Evolutionary conservation across 2,797 vertebrate species (phyloP).

Genomic region (Momotus momota): DNA sequence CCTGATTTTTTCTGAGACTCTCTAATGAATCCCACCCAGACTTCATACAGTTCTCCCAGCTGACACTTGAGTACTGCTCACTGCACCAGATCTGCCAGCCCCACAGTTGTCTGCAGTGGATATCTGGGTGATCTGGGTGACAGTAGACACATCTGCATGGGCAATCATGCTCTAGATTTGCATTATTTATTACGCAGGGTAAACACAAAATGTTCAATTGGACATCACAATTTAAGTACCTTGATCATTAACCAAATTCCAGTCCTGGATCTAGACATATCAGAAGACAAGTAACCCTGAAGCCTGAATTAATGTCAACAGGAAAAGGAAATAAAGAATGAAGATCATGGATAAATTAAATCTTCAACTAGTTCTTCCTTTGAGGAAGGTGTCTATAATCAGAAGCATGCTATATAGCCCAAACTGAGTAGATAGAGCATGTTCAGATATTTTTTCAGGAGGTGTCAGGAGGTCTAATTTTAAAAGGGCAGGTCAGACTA

Average conservation of each 20-base stretch:
- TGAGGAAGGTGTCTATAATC: neutral
- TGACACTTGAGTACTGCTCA: neutral
- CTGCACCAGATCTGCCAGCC: neutral
- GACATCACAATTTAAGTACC: neutral
- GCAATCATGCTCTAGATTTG: neutral
- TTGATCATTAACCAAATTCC: neutral
- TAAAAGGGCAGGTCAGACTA: slow-evolving; percentile 45
- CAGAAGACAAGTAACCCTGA: neutral
- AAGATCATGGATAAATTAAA: neutral
- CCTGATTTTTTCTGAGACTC: neutral
- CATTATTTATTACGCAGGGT: neutral
- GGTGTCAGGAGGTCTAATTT: slow-evolving; percentile 8
- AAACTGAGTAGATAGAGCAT: neutral
- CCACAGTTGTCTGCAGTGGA: neutral
- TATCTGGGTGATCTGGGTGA: neutral
- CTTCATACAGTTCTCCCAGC: neutral
- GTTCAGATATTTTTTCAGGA: slow-evolving; percentile 4
- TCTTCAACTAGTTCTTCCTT: neutral
- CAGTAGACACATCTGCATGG: neutral
- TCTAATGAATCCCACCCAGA: neutral
- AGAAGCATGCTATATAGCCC: neutral
- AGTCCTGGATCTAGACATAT: neutral
- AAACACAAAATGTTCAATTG: neutral
- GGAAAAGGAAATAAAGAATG: neutral
- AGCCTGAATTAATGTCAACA: neutral